These are phyloP conservation scores for Parambassis ranga DNA, from an alignment of 2,797 vertebrate genomes.

Conservation along the genomic window DNA sequence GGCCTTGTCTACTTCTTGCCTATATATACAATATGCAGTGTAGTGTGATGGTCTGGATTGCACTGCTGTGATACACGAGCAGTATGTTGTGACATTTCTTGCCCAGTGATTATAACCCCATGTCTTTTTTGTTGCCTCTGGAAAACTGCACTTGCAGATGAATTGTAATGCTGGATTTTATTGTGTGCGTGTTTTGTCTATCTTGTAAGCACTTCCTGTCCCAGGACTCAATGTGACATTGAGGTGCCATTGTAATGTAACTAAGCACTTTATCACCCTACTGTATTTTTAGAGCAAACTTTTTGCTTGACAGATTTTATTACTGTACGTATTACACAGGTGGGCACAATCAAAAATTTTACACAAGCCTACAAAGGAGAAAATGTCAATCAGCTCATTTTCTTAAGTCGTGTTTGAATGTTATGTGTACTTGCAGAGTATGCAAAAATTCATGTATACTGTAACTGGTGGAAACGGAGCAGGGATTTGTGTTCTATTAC, in stretches of 20 bases:
- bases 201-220: slow-evolving; percentile 53
- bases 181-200: slow-evolving; percentile 16
- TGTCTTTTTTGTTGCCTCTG: slow-evolving; percentile 19
- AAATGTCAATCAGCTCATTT: slow-evolving; percentile 33
- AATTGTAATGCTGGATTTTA: slow-evolving; percentile 6
- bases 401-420: slow-evolving; percentile 36
- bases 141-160: slow-evolving; percentile 18
- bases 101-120: too few species aligned
- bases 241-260: slow-evolving; percentile 36
- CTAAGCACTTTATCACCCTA: slow-evolving; percentile 74
- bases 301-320: slow-evolving; percentile 24
- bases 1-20: background rate
- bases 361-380: slow-evolving; percentile 14
- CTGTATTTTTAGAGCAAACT: slow-evolving; percentile 54
- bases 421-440: slow-evolving; percentile 3
- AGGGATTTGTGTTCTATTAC: slow-evolving; percentile 41
- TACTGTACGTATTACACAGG: slow-evolving; percentile 29
- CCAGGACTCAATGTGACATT: slow-evolving; percentile 29
- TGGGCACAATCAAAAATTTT: slow-evolving; percentile 14
- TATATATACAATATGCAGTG: slow-evolving; percentile 7
- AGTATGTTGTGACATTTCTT: background rate
- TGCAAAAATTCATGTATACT: slow-evolving; percentile 38
- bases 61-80: background rate
- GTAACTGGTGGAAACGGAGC: slow-evolving; percentile 44
- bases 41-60: background rate